phyloP scores from a whole-genome alignment of 2,113 vertebrate genomes.

The Stegostoma tigrinum region DNA sequence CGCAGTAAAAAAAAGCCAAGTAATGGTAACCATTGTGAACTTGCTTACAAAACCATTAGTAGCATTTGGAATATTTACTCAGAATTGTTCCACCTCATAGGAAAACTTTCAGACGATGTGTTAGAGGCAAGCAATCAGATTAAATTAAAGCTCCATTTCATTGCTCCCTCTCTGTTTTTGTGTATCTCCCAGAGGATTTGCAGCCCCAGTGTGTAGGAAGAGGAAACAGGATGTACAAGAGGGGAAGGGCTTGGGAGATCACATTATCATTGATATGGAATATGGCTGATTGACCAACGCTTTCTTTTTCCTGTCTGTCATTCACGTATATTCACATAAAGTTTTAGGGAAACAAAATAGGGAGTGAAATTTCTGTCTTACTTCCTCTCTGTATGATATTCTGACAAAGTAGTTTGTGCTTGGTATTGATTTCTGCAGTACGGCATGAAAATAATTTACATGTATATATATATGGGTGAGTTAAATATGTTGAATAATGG shows the following conservation, averaged over 20 bases:
- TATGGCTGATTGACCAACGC: neutral
- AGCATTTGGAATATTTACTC: neutral
- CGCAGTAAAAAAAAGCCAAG: neutral
- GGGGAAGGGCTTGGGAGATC: no score
- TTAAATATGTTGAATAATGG: neutral
- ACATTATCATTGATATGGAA: no score
- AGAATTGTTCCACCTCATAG: neutral
- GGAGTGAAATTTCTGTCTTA: neutral
- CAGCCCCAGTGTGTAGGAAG: neutral
- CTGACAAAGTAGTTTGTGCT: neutral
- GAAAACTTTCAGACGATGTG: neutral
- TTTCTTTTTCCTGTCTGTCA: neutral
- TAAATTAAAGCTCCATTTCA: neutral
- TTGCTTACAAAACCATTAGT: neutral
- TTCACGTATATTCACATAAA: neutral
- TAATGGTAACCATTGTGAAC: neutral
- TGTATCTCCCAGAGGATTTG: neutral
- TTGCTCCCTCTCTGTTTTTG: neutral
- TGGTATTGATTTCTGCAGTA: neutral
- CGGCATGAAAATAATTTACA: slow-evolving; percentile 29
- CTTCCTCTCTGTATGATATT: neutral
- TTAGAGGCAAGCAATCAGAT: neutral
- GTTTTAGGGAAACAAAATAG: neutral
- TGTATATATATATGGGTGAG: neutral
- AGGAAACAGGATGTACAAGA: neutral